Conservation (phyloP, 2,113 vertebrate species). For the Dendrocopos noguchii region DNA sequence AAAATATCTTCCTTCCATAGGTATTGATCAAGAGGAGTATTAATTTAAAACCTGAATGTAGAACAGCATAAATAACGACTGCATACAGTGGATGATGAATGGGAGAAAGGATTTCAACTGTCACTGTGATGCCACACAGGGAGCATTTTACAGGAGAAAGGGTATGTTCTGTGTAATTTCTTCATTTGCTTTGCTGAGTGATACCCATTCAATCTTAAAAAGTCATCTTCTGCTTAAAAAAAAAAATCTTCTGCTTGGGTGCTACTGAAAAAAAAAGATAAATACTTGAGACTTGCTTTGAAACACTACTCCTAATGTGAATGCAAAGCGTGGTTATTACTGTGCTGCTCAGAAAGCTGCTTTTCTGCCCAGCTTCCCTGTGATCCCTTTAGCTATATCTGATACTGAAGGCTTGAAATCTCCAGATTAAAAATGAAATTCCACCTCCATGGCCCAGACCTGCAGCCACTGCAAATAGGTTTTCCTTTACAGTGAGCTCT, state of each 20-base stretch:
- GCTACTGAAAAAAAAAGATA: neutral
- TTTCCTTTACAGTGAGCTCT: neutral
- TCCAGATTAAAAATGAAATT: constrained; percentile 53
- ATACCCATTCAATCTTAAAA: neutral
- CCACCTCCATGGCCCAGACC: neutral
- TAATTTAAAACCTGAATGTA: neutral
- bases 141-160: neutral
- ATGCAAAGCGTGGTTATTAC: neutral
- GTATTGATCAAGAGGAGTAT: neutral
- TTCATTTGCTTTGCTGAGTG: neutral
- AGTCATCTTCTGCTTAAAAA: neutral
- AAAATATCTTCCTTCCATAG: neutral
- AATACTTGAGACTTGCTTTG: neutral
- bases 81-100: neutral
- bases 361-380: constrained; percentile 7
- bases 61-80: neutral
- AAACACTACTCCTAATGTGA: neutral
- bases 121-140: neutral
- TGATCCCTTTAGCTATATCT: constrained; percentile 30
- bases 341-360: neutral
- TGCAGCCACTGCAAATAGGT: neutral
- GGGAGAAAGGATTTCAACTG: neutral
- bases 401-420: constrained; percentile 16
- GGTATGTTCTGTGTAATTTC: neutral
- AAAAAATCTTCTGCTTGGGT: neutral